Percentiles rank a stretch among this genome's conserved stretches.
These are phyloP conservation scores for Euleptes europaea DNA, from an alignment of 2,113 vertebrate species.

Conservation along the genomic window DNA sequence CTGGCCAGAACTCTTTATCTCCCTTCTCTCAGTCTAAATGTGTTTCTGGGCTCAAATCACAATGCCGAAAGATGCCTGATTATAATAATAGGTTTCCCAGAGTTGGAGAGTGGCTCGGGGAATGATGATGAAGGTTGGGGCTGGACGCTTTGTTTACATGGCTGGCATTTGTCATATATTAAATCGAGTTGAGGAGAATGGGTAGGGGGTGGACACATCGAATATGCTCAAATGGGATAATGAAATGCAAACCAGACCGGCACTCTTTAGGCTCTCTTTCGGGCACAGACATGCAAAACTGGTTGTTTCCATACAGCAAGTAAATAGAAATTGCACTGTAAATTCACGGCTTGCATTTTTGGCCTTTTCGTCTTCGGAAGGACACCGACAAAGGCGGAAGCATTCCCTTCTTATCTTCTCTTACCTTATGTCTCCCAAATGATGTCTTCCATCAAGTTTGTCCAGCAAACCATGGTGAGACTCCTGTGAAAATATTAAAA, in stretches of 20 bases:
- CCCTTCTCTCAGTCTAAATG: conserved; percentile 53
- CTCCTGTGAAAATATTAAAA: no score
- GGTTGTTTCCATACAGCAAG: neutral
- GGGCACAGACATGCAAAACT: neutral
- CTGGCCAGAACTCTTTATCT: conserved; percentile 19
- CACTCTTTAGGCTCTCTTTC: neutral
- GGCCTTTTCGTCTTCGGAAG: no score
- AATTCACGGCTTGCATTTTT: no score
- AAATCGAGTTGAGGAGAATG: conserved; percentile 64
- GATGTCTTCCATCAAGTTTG: no score
- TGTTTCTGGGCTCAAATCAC: conserved; percentile 74
- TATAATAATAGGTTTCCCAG: conserved; percentile 79
- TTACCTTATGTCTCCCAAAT: no score
- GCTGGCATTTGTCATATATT: conserved; percentile 70
- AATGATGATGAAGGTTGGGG: conserved; percentile 72
- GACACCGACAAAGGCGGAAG: no score
- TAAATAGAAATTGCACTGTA: no score
- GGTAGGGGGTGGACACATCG: conserved; percentile 43
- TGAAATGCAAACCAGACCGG: conserved; percentile 55
- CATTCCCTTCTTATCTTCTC: no score
- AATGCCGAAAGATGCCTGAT: conserved; percentile 77
- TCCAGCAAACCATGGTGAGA: no score
- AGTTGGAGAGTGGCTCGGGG: conserved; percentile 69
- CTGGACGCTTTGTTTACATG: conserved; percentile 68
- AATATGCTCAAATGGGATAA: conserved; percentile 68